These are phyloP conservation scores for Pseudorectes ferrugineus DNA, from an alignment of 2,113 vertebrate genomes.

Conservation along the genomic window DNA sequence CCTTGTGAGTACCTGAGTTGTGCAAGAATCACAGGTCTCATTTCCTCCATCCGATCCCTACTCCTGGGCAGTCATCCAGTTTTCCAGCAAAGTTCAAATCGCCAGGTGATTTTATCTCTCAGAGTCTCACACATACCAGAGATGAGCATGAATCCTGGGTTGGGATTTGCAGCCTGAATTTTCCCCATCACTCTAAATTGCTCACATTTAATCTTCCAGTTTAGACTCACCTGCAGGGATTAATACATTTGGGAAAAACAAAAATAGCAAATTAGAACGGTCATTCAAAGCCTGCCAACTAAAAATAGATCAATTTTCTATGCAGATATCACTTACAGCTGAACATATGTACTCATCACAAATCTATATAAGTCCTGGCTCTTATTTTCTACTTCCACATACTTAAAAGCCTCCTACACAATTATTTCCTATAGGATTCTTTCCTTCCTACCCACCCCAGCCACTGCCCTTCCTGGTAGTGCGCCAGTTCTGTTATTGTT, in stretches of 20 bases:
- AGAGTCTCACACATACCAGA: neutral
- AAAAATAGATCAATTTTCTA: neutral
- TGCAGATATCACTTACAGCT: neutral
- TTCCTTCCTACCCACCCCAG: neutral
- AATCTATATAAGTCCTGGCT: neutral
- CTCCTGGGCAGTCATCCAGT: neutral
- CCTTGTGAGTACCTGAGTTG: neutral
- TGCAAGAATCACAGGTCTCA: neutral
- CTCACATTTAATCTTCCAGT: neutral
- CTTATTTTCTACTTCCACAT: neutral
- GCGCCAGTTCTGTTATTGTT: neutral
- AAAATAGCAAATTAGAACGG: neutral
- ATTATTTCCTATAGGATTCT: constrained; percentile 4
- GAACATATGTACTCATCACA: neutral
- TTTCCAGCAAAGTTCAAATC: neutral
- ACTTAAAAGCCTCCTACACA: neutral
- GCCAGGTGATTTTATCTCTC: neutral
- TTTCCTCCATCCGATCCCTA: neutral
- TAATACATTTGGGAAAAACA: neutral
- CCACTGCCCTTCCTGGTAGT: neutral
- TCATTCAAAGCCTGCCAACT: neutral
- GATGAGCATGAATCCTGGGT: neutral
- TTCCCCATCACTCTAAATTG: neutral
- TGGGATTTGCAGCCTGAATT: neutral
- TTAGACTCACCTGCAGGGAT: neutral